Base-by-base conservation (phyloP, 2,888 invertebrate genomes). In the Toxonevra muliebris region DNA sequence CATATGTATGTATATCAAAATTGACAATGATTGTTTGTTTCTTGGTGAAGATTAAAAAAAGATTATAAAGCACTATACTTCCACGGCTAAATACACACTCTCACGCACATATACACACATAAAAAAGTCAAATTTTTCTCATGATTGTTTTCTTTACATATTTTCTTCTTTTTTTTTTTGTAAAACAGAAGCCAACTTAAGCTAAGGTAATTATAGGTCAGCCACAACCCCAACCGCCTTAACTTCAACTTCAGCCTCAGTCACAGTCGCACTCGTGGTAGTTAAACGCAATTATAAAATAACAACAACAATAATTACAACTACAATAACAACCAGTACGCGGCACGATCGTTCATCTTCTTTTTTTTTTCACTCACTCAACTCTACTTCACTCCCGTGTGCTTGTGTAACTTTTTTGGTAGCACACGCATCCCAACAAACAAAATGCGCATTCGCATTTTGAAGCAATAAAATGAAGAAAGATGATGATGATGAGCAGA, bases 141-240 rank as follows among this genome's bases (percentile, higher is more conserved):
- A 78, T 79, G 79, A 79, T 78, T 78, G 78, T 78, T 77, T 76
- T 76, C 59, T 54, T n/a, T 30, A 30, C 30, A 30, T 30, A 4
- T 30, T 30, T 2, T 30, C 7, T 30, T 48, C 19, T 30, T 30
- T 30, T 2, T 30, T 30, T 30, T 48, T 43, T 45, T 61, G 10
- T 1, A 5, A 20, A n/a, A 63, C 69, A 69, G 63, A 60, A 69
- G 73, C 70, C 7, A 30, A 30, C 30, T 30, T 30, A 2, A 30
- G 30, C 62, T 40, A 70, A 71, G 71, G 79, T 79, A 79, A 79
- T 79, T 79, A 79, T 79, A 77, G 79, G 79, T 79, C 69, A 69
- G 58, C 48, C 79, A 76, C 69, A 58, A 58, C 58, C 20, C 45
- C 61, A 43, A 50, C 40, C 13, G n/a, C 20, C 61, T 41, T n/a